Evolutionary conservation across 1,140 invertebrate species (phyloP).

Genomic region (Varroa destructor): DNA sequence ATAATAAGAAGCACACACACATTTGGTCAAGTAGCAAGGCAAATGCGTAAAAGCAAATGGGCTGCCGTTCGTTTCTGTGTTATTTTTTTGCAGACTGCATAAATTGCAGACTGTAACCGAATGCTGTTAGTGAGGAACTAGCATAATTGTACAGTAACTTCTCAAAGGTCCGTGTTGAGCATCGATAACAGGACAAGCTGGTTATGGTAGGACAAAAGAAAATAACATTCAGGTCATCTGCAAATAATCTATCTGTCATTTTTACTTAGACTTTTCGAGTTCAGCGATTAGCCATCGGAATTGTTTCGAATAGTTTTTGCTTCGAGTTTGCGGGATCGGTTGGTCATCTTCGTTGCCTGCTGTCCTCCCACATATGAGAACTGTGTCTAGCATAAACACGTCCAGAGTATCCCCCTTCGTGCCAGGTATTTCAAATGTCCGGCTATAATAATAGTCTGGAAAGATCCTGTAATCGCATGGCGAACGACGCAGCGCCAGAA

Average conservation of each 20-base stretch:
- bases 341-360: conserved; percentile 35
- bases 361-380: conserved; percentile 43
- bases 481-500: conserved; percentile 27
- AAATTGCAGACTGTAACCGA: too few relatives aligned
- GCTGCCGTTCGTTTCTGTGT: too few relatives aligned
- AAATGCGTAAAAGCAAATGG: too few relatives aligned
- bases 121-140: too few relatives aligned
- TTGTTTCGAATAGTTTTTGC: conserved; percentile 36
- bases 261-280: conserved; percentile 36
- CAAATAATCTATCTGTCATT: not conserved
- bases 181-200: too few relatives aligned
- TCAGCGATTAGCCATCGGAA: conserved; percentile 44
- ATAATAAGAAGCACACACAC: not conserved
- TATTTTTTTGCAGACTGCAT: too few relatives aligned
- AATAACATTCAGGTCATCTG: too few relatives aligned
- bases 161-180: too few relatives aligned
- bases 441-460: conserved; percentile 42
- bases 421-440: conserved; percentile 35
- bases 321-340: conserved; percentile 33
- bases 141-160: too few relatives aligned
- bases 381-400: conserved; percentile 44
- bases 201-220: too few relatives aligned
- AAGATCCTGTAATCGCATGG: conserved; percentile 39
- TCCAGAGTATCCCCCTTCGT: conserved; percentile 36
- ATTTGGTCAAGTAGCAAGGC: too few relatives aligned